These are phyloP conservation scores for Brenthis ino DNA, from an alignment of 2,888 invertebrate species.

Conservation along the genomic window DNA sequence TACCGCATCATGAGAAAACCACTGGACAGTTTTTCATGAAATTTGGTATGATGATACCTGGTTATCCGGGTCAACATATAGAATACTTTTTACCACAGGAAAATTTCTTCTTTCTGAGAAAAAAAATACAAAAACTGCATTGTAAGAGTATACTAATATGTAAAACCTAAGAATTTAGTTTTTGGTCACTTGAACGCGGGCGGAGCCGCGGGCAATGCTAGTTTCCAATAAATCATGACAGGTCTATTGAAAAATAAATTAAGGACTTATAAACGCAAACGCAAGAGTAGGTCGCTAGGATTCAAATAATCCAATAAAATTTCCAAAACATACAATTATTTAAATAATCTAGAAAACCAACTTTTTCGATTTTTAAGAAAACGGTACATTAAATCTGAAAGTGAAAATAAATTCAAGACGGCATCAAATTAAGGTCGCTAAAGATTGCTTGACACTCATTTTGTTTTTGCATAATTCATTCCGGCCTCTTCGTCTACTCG, in stretches of 20 bases:
- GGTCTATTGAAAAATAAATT: background rate
- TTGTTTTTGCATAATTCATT: slow-evolving; percentile 45
- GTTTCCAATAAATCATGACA: background rate
- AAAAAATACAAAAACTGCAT: too few relatives aligned
- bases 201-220: too few relatives aligned
- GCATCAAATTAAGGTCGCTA: slow-evolving; percentile 38
- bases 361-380: slow-evolving; percentile 21
- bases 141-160: too few relatives aligned
- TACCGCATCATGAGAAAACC: too few relatives aligned
- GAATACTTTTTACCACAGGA: too few relatives aligned
- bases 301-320: slow-evolving; percentile 12
- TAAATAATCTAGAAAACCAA: slow-evolving; percentile 14
- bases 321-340: slow-evolving; percentile 10
- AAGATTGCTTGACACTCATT: slow-evolving; percentile 43
- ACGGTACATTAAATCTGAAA: slow-evolving; percentile 35
- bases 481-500: slow-evolving; percentile 39
- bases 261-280: background rate
- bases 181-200: too few relatives aligned
- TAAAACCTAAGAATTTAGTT: too few relatives aligned
- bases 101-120: too few relatives aligned
- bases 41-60: too few relatives aligned
- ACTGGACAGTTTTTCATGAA: too few relatives aligned
- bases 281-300: background rate
- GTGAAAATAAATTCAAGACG: slow-evolving; percentile 42
- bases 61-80: too few relatives aligned